Evolutionary conservation across 2,888 invertebrate species (phyloP).

Genomic region (Dioctria rufipes): DNA sequence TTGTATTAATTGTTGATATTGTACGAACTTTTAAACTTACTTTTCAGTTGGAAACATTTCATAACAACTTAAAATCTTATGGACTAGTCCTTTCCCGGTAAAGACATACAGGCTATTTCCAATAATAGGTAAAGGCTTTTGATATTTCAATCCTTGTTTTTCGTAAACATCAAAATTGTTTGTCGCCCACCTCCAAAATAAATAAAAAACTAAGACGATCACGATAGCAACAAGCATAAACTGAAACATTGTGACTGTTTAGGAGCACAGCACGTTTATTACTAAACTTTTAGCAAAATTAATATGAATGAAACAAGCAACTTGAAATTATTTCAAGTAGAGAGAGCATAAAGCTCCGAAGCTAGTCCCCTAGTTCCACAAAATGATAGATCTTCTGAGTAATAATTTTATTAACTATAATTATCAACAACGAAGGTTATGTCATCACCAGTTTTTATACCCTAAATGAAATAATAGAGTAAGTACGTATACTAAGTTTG

Average conservation of each 20-base stretch:
- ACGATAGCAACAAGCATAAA: background rate
- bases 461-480: too few relatives aligned
- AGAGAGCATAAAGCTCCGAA: background rate
- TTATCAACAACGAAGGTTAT: too few relatives aligned
- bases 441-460: too few relatives aligned
- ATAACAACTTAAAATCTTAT: background rate
- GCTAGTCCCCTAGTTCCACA: background rate
- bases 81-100: background rate
- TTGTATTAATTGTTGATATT: constrained; percentile 74
- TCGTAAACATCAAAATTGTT: background rate
- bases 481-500: too few relatives aligned
- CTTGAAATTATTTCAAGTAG: background rate
- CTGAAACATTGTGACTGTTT: too few relatives aligned
- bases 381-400: too few relatives aligned
- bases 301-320: background rate
- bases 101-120: background rate
- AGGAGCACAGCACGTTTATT: background rate
- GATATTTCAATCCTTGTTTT: constrained; percentile 6
- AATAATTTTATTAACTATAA: too few relatives aligned
- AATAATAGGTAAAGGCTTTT: background rate
- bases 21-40: constrained; percentile 65
- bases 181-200: background rate
- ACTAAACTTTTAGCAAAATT: background rate
- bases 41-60: background rate
- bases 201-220: background rate